Conservation (phyloP, 2,888 invertebrate genomes). For the Erebia palarica region DNA sequence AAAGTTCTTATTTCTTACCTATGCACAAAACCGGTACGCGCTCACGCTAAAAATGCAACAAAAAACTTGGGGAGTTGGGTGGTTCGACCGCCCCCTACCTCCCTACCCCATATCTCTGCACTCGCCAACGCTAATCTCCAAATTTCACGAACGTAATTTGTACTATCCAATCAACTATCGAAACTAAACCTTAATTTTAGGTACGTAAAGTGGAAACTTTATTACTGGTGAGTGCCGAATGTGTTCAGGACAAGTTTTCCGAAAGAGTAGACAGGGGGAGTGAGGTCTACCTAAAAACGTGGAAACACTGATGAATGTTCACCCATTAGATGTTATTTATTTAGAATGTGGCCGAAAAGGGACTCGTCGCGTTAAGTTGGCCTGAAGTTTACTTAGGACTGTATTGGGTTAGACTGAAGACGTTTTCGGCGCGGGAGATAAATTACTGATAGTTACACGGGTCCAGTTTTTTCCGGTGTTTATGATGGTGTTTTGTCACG, state of each 20-base stretch:
- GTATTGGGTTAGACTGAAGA: slow-evolving; percentile 79
- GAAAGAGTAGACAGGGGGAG: slow-evolving; percentile 74
- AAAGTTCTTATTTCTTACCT: slow-evolving; percentile 50
- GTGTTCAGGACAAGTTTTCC: slow-evolving; percentile 61
- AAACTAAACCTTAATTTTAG: slow-evolving; percentile 45
- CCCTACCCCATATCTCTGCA: slow-evolving; percentile 74
- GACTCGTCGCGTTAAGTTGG: slow-evolving; percentile 75
- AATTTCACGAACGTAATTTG: slow-evolving; percentile 72
- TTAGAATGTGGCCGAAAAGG: slow-evolving; percentile 82
- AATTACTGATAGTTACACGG: slow-evolving; percentile 73
- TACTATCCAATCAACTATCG: slow-evolving; percentile 44
- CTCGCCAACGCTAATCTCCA: slow-evolving; percentile 77
- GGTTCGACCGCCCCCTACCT: slow-evolving; percentile 60
- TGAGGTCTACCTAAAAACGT: slow-evolving; percentile 79
- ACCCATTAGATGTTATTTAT: slow-evolving; percentile 83
- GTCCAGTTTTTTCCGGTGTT: slow-evolving; percentile 76
- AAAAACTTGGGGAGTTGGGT: slow-evolving; percentile 72
- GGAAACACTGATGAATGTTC: slow-evolving; percentile 82
- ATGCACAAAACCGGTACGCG: slow-evolving; percentile 65
- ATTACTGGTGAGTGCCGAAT: slow-evolving; percentile 42
- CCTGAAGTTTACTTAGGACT: slow-evolving; percentile 81
- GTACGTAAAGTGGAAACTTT: slow-evolving; percentile 45
- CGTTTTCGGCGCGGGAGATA: slow-evolving; percentile 70
- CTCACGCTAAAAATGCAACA: slow-evolving; percentile 75
- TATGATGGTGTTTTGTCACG: slow-evolving; percentile 75